Conservation (phyloP, 2,888 invertebrate genomes). For the Drosophila ochracea region DNA sequence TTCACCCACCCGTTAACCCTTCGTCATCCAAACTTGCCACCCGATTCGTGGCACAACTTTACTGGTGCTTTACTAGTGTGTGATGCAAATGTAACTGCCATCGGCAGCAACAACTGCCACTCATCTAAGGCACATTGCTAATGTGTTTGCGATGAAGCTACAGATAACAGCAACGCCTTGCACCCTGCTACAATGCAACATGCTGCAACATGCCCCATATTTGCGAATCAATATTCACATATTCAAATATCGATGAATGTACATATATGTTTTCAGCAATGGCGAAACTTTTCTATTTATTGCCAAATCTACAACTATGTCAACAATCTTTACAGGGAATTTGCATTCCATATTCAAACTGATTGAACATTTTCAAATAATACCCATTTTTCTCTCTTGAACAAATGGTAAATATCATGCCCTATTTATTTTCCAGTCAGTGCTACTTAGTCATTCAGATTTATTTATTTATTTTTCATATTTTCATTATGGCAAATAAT, state of each 20-base stretch:
- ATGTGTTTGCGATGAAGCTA: slow-evolving; percentile 51
- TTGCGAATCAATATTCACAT: slow-evolving; percentile 2
- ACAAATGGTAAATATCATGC: background rate
- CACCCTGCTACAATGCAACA: slow-evolving; percentile 1
- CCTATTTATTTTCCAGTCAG: background rate
- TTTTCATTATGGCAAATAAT: background rate
- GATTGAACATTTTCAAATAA: slow-evolving; percentile 2
- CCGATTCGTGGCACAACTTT: background rate
- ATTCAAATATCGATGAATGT: slow-evolving; percentile 12
- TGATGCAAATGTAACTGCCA: slow-evolving; percentile 45
- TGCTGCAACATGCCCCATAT: background rate
- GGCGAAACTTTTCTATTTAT: background rate
- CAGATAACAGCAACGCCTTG: slow-evolving; percentile 40
- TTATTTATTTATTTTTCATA: background rate
- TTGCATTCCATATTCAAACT: background rate
- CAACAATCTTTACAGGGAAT: background rate
- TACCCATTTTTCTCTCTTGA: background rate
- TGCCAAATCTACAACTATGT: background rate
- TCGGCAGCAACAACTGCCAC: slow-evolving; percentile 52
- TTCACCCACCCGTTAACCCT: background rate
- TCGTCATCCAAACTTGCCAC: background rate
- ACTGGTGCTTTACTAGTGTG: background rate
- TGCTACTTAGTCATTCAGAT: background rate
- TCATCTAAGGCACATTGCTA: slow-evolving; percentile 54
- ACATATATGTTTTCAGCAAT: background rate